Percentiles rank a stretch among this genome's conserved stretches.
Conservation (phyloP, 2,888 invertebrate genomes). For the Anthrax anthrax region DNA sequence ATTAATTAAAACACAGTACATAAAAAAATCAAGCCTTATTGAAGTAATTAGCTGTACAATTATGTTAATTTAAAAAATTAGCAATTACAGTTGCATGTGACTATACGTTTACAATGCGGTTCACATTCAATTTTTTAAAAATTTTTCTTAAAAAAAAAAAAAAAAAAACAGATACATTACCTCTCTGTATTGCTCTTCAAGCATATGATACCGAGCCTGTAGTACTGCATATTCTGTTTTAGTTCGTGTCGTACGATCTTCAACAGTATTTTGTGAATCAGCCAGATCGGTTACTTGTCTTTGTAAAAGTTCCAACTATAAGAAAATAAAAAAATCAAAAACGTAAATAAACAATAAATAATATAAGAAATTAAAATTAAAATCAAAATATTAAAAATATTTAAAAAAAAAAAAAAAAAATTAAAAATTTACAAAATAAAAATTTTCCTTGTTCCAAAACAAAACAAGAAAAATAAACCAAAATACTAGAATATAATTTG, state of each 20-base stretch:
- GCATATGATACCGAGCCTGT: conserved; percentile 78
- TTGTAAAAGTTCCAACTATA: conserved; percentile 85
- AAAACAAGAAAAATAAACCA: not conserved
- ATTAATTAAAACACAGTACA: no score
- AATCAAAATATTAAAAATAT: no score
- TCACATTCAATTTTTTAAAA: no score
- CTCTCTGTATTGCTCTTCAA: conserved; percentile 69
- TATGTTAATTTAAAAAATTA: no score
- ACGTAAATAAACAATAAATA: conserved; percentile 11
- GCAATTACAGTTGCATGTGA: no score
- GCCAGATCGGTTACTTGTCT: conserved; percentile 81
- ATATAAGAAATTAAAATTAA: not conserved
- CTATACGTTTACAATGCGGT: no score
- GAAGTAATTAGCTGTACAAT: no score
- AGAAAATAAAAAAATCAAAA: no score
- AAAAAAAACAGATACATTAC: no score
- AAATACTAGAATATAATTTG: no score
- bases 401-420: conserved; percentile 4
- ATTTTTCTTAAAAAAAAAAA: no score
- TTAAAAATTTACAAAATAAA: conserved; percentile 1
- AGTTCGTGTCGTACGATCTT: conserved; percentile 75
- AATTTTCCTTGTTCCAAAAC: not conserved
- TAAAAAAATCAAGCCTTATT: no score
- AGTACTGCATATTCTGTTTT: conserved; percentile 88
- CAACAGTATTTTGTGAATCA: conserved; percentile 74